Percentiles rank a stretch among this genome's conserved stretches.
phyloP scores from a whole-genome alignment of 1,140 invertebrate genomes.

The Lineus longissimus region DNA sequence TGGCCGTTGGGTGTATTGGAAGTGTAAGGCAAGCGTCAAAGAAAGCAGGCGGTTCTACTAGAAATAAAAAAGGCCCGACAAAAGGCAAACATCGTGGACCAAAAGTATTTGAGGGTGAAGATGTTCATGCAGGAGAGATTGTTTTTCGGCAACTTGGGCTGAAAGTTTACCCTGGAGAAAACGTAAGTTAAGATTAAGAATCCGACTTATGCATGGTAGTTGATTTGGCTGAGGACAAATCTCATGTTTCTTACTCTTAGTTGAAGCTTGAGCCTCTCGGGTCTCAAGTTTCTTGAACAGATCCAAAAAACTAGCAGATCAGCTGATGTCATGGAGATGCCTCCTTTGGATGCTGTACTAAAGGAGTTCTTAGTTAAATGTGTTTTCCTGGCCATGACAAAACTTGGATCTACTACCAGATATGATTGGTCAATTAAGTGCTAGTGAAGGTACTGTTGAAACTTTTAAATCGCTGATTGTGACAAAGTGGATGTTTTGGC shows the following conservation, averaged over 20 bases:
- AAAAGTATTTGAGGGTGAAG: constrained; percentile 30
- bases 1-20: neutral
- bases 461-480: too few species aligned
- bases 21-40: constrained; percentile 16
- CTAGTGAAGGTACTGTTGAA: too few species aligned
- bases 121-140: constrained; percentile 36
- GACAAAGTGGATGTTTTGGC: too few species aligned
- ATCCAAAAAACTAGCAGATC: neutral
- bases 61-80: constrained; percentile 20
- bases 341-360: neutral
- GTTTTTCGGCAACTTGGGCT: constrained; percentile 32
- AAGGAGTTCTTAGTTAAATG: too few species aligned
- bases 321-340: neutral
- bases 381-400: too few species aligned
- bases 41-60: constrained; percentile 13
- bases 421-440: too few species aligned
- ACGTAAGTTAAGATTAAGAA: constrained; percentile 27
- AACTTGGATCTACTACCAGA: too few species aligned
- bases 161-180: constrained; percentile 39
- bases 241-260: neutral
- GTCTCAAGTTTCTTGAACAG: neutral
- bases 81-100: constrained; percentile 14
- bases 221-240: neutral
- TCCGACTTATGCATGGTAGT: neutral
- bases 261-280: neutral